Conservation (phyloP, 1,140 invertebrate species). For the Pseudomyrmex flavicornis region DNA sequence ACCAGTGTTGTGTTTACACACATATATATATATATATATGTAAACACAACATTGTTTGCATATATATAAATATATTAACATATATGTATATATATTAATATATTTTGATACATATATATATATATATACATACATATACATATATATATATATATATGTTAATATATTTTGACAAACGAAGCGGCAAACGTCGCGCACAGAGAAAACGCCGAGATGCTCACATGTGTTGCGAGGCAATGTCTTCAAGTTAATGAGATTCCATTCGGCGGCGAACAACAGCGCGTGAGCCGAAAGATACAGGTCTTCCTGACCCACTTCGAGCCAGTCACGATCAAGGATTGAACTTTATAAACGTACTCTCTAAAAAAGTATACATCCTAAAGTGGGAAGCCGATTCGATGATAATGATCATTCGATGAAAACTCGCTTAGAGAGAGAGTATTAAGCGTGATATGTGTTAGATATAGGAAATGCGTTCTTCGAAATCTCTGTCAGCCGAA, state of each 20-base stretch:
- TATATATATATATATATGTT: too few relatives aligned
- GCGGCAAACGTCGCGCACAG: background rate
- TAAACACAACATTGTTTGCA: too few relatives aligned
- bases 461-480: slow-evolving; percentile 1
- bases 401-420: slow-evolving; percentile 6
- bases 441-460: background rate
- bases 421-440: background rate
- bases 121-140: too few relatives aligned
- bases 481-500: slow-evolving; percentile 46
- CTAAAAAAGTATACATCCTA: background rate
- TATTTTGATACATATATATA: too few relatives aligned
- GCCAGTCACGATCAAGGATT: slow-evolving; percentile 75
- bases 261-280: slow-evolving; percentile 44
- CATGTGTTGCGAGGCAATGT: background rate
- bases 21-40: too few relatives aligned
- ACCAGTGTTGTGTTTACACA: background rate
- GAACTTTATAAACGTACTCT: slow-evolving; percentile 67
- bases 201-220: slow-evolving; percentile 1
- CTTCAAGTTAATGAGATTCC: slow-evolving; percentile 64
- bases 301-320: slow-evolving; percentile 77
- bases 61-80: too few relatives aligned
- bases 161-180: background rate
- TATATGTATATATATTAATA: too few relatives aligned
- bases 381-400: slow-evolving; percentile 1
- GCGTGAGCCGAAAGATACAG: slow-evolving; percentile 74